Evolutionary conservation across 2,113 vertebrate genomes (phyloP).

Genomic region (Mormyrus lacerda): DNA sequence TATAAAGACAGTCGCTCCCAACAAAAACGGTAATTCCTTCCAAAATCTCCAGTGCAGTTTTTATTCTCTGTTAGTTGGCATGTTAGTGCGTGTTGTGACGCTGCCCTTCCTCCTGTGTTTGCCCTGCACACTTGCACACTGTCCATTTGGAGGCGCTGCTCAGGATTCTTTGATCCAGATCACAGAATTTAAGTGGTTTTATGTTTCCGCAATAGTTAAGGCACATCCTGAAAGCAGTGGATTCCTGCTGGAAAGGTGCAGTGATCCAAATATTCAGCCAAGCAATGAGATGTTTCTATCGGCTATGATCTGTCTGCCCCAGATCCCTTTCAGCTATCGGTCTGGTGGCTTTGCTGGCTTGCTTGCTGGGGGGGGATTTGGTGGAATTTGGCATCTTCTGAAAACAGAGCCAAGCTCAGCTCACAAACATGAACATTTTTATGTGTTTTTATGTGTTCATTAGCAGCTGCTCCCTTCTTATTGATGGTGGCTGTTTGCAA

Average conservation of each 20-base stretch:
- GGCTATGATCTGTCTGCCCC: neutral
- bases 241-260: neutral
- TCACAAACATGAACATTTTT: neutral
- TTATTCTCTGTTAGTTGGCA: slow-evolving; percentile 76
- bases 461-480: neutral
- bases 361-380: neutral
- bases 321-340: neutral
- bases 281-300: neutral
- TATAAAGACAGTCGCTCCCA: slow-evolving; percentile 99
- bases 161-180: neutral
- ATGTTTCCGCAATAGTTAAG: neutral
- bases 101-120: neutral
- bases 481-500: neutral
- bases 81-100: slow-evolving; percentile 26
- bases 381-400: neutral
- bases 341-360: neutral
- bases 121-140: slow-evolving; percentile 7
- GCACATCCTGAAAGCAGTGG: neutral
- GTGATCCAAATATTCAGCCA: neutral
- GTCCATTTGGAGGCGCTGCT: neutral
- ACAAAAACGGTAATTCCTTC: slow-evolving; percentile 98
- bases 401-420: neutral
- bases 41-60: slow-evolving; percentile 71
- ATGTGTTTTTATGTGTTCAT: neutral
- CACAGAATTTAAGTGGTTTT: neutral